Base-by-base conservation (phyloP, 2,113 vertebrate genomes). In the Psophia crepitans region DNA sequence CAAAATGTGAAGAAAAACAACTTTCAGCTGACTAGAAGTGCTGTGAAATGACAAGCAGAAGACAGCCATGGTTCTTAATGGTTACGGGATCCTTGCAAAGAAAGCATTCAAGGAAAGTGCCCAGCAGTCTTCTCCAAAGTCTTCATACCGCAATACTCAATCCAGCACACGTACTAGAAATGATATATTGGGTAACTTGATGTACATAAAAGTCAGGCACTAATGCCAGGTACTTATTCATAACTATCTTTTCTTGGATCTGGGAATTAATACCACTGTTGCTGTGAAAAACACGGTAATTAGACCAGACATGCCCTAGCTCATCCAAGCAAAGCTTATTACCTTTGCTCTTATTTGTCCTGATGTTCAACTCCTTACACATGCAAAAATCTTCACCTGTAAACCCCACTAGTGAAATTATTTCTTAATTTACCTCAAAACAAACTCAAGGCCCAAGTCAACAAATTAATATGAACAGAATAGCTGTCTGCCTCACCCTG, bases 111-210 rank as follows among this genome's bases (percentile, higher is more conserved):
- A 75, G 39, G 57, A 66, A 85, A 79, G 63, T 3, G 24, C n/a
- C 37, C 77, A 69, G 8, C 33, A 51, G 15, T 30, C 35, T 79
- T 79, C 75, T 71, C 46, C 41, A 27, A 74, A 77, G 24, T 26
- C 41, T 70, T 60, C 44, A 56, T 1, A 6, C 8, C 17, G 5
- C 26, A 58, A 83, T 12, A 39, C 33, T 27, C 69, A 46, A 8
- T 32, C 14, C 3, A 0, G 18, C 18, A 43, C 5, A 60, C 1
- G 8, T 7, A 65, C 44, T 49, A 32, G 33, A 75, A 83, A 69
- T 9, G 3, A 60, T 14, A 19, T 8, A 32, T 35, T 0, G 0
- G 12, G 10, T 27, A 44, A 30, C 54, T 27, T 20, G 44, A 61
- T 9, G 17, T 30, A 61, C 13, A 32, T 41, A n/a, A 76, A 80